Evolutionary conservation across 2,113 vertebrate genomes (phyloP).

Genomic region (Myiopsitta monachus): DNA sequence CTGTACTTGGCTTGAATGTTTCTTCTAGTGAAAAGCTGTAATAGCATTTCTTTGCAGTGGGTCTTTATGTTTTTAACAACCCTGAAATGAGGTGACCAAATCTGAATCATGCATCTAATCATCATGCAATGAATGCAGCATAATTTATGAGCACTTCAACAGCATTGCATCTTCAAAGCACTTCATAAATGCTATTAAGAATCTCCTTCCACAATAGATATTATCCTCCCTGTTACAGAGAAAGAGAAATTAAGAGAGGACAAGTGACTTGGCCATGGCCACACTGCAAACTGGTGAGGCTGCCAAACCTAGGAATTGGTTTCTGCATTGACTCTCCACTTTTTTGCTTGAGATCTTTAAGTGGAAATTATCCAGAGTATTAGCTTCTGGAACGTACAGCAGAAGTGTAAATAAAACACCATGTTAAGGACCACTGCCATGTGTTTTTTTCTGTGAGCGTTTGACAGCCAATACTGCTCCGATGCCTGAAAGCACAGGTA

Average conservation of each 20-base stretch:
- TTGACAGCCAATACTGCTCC: background rate
- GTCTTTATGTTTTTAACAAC: constrained; percentile 1
- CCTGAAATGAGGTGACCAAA: background rate
- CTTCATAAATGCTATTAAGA: background rate
- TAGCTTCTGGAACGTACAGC: background rate
- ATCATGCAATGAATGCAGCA: background rate
- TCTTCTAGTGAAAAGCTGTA: background rate
- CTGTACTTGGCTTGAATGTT: background rate
- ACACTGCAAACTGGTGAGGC: background rate
- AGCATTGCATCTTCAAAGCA: constrained; percentile 5
- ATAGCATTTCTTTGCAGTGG: background rate
- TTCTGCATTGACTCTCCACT: background rate
- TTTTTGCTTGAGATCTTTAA: background rate
- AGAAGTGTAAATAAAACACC: background rate
- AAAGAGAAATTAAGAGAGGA: background rate
- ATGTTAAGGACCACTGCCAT: background rate
- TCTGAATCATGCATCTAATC: background rate
- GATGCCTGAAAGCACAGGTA: background rate
- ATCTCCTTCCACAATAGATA: background rate
- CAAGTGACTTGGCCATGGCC: background rate
- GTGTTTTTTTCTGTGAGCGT: background rate
- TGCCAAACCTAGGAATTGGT: background rate
- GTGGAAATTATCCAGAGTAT: background rate
- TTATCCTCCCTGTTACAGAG: background rate
- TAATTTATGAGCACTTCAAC: background rate